phyloP scores from a whole-genome alignment of 1,140 invertebrate genomes.

The Aradophagus sp. region DNA sequence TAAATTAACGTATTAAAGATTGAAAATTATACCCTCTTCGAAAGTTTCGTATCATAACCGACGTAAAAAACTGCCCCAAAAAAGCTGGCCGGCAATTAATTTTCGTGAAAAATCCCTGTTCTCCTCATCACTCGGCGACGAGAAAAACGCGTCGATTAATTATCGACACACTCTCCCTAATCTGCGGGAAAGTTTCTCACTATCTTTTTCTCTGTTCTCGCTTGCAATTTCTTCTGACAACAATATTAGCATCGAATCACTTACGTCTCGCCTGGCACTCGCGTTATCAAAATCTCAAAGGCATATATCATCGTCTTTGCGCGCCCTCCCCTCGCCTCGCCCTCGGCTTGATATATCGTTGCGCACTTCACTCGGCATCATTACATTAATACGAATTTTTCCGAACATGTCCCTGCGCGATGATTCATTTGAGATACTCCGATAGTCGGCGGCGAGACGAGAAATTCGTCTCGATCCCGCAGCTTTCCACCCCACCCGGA shows the following conservation, averaged over 20 bases:
- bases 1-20: no score
- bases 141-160: no score
- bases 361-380: constrained; percentile 49
- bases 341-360: constrained; percentile 45
- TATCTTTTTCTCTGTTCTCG: no score
- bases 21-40: no score
- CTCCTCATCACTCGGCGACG: no score
- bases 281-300: constrained; percentile 36
- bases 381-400: constrained; percentile 52
- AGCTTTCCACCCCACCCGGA: no score
- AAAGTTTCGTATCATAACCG: no score
- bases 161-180: no score
- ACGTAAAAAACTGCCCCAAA: no score
- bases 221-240: constrained; percentile 4
- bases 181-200: no score
- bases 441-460: constrained; percentile 11
- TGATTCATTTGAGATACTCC: constrained; percentile 21
- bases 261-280: constrained; percentile 14
- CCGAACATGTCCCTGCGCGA: constrained; percentile 17
- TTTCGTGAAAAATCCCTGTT: no score
- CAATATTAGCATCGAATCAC: constrained; percentile 43
- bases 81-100: no score
- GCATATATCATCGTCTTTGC: constrained; percentile 35
- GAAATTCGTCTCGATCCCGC: constrained; percentile 33
- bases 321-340: background rate